phyloP scores from a whole-genome alignment of 2,888 invertebrate species.

The Erebia palarica region DNA sequence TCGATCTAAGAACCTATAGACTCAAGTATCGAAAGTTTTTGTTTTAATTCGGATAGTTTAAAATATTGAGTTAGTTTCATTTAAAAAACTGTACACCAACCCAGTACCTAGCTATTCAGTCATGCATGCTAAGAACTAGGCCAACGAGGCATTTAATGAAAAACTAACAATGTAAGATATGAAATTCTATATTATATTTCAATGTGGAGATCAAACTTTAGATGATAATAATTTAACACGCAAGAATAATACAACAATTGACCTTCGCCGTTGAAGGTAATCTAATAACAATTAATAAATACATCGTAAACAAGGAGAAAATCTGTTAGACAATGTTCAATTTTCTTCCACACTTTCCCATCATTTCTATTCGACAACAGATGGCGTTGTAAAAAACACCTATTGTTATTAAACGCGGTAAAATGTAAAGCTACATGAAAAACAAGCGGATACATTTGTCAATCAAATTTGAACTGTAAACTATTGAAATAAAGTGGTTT shows the following conservation, averaged over 20 bases:
- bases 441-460: conserved; percentile 1
- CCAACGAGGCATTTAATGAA: neutral
- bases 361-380: conserved; percentile 68
- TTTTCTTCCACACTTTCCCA: conserved; percentile 56
- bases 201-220: neutral
- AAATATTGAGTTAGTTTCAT: no score
- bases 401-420: conserved; percentile 43
- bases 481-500: neutral
- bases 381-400: conserved; percentile 57
- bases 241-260: conserved; percentile 18
- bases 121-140: no score
- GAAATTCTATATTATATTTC: neutral
- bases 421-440: conserved; percentile 31
- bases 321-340: conserved; percentile 41
- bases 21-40: no score
- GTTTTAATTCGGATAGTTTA: no score
- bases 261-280: conserved; percentile 32
- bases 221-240: neutral
- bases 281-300: conserved; percentile 23
- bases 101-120: no score
- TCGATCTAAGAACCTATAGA: no score
- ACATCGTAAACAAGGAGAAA: conserved; percentile 47
- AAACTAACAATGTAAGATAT: neutral
- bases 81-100: no score
- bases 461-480: conserved; percentile 25